phyloP scores from a whole-genome alignment of 2,113 vertebrate genomes.

The Bostrychus sinensis region DNA sequence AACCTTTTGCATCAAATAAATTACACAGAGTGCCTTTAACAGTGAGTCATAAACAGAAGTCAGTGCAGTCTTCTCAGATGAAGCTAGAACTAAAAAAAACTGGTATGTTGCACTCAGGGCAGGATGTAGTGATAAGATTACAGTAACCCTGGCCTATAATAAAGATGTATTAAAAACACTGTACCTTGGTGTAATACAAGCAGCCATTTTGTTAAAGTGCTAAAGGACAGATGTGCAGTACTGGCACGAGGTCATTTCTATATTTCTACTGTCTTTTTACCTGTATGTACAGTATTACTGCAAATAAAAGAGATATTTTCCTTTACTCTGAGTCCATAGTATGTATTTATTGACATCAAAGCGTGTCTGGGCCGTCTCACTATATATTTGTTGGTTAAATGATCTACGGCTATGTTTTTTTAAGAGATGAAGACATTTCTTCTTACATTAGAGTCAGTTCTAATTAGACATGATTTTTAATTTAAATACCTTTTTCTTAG shows the following conservation, averaged over 20 bases:
- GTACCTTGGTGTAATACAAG: slow-evolving; percentile 47
- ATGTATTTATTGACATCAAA: too few relatives aligned
- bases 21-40: too few relatives aligned
- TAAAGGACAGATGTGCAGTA: slow-evolving; percentile 38
- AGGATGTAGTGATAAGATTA: slow-evolving; percentile 22
- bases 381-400: too few relatives aligned
- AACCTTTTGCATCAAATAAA: too few relatives aligned
- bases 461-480: too few relatives aligned
- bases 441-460: too few relatives aligned
- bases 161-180: slow-evolving; percentile 21
- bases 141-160: slow-evolving; percentile 12
- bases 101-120: slow-evolving; percentile 44
- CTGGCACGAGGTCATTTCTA: slow-evolving; percentile 49
- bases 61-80: slow-evolving; percentile 23
- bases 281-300: slow-evolving; percentile 68
- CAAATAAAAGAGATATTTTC: slow-evolving; percentile 74
- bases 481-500: too few relatives aligned
- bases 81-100: slow-evolving; percentile 34
- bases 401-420: too few relatives aligned
- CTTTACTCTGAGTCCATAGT: slow-evolving; percentile 39
- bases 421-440: too few relatives aligned
- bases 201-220: slow-evolving; percentile 36
- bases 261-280: slow-evolving; percentile 72
- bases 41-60: background rate
- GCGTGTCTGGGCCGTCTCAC: too few relatives aligned